Percentiles rank a stretch among this genome's conserved stretches.
Evolutionary conservation across 1,140 invertebrate genomes (phyloP).

Genomic region (Chironomus striatipennis): DNA sequence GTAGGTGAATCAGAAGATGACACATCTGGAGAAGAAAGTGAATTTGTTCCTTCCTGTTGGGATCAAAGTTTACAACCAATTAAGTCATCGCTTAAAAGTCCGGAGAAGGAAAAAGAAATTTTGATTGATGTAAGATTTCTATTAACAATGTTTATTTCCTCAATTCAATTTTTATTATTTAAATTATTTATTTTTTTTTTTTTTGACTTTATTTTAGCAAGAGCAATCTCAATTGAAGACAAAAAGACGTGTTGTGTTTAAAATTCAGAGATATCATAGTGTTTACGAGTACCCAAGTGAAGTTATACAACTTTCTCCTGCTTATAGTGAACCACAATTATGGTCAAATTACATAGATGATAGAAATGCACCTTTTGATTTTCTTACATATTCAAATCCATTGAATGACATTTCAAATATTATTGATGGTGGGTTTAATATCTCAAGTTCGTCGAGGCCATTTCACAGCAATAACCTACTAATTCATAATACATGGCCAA

Average conservation of each 20-base stretch:
- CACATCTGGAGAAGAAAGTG: conserved; percentile 39
- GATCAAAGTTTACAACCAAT: conserved; percentile 47
- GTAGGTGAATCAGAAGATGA: conserved; percentile 20
- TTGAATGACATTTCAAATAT: background rate
- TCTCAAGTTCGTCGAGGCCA: conserved; percentile 25
- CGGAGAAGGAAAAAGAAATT: conserved; percentile 39
- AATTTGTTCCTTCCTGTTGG: conserved; percentile 52
- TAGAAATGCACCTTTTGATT: background rate
- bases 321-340: conserved; percentile 25
- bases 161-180: background rate
- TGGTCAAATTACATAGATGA: conserved; percentile 18
- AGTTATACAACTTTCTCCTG: conserved; percentile 30
- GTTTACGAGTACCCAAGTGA: conserved; percentile 75
- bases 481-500: conserved; percentile 26
- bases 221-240: conserved; percentile 41
- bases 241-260: conserved; percentile 58
- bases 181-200: background rate
- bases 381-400: background rate
- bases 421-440: conserved; percentile 25
- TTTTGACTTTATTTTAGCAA: background rate
- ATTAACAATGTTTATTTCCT: background rate
- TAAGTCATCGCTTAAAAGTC: conserved; percentile 47
- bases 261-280: conserved; percentile 71
- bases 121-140: background rate
- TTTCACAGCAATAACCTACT: conserved; percentile 25